Base-by-base conservation (phyloP, 2,797 vertebrate genomes). In the Hippoglossus hippoglossus region DNA sequence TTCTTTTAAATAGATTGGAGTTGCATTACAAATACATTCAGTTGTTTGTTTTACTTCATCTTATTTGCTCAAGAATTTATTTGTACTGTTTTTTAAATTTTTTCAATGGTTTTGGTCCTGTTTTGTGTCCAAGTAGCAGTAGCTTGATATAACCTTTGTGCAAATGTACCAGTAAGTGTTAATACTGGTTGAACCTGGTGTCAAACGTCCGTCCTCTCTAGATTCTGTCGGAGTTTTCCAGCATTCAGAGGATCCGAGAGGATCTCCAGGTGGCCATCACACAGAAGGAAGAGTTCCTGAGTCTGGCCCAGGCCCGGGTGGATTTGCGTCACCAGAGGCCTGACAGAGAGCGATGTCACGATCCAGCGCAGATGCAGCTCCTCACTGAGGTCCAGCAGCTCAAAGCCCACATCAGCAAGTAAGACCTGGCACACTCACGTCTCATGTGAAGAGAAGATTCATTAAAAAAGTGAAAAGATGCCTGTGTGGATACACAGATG, bases 281-380 rank as follows among this genome's bases (percentile, higher is more conserved):
- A 0, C 94, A 96, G 60, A 95, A 95, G 34, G 94, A 96, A 75
- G 94, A 89, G 3, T 94, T 93, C 0, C 84, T 95, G 75, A 94
- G 90, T 73, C 81, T 98, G 85, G 95, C 95, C 50, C 93, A 96
- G 71, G 92, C 91, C 0, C 95, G 95, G 22, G 68, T 99, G 82
- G 91, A 93, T 22, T 73, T 92, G 12, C 95, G 98, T 56, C 91
- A 73, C 0, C 89, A 80, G 63, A 92, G 97, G 39, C 97, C 98
- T 2, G 92, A 90, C 0, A 90, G 94, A 67, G 97, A 99, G 90
- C 92, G 94, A 4, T 98, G 97, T 78, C 90, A 91, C 0, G 97
- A 99, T 41, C 59, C 69, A 0, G 95, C 85, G 0, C 97, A 99
- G 26, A 68, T 77, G 12, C 89, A 93, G 57, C 95, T 99, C 62